Conservation (phyloP, 2,797 vertebrate genomes). For the Delichon dasypus region DNA sequence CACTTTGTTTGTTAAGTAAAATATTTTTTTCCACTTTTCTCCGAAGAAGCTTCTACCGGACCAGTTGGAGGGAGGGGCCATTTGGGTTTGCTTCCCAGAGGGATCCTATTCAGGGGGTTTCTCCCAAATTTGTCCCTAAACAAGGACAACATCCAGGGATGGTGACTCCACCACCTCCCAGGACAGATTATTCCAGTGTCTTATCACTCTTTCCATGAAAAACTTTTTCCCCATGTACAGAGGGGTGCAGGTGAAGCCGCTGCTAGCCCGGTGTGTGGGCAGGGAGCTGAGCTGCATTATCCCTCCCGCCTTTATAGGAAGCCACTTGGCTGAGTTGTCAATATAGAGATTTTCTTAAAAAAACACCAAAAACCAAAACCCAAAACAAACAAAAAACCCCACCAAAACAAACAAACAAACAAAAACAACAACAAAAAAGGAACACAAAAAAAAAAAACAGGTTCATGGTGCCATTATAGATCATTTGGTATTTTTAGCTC, state of each 20-base stretch:
- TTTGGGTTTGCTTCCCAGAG: too few relatives aligned
- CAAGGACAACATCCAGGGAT: too few relatives aligned
- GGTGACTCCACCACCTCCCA: too few relatives aligned
- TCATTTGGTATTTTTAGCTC: conserved; percentile 68
- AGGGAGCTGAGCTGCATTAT: background rate
- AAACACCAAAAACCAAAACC: background rate
- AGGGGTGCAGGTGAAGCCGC: fast-evolving
- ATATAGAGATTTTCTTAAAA: conserved; percentile 19
- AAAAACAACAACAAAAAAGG: background rate
- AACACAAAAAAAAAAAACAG: background rate
- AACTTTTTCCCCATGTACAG: background rate
- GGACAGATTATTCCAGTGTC: too few relatives aligned
- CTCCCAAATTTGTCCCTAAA: too few relatives aligned
- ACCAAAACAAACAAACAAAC: background rate
- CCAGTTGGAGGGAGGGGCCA: too few relatives aligned
- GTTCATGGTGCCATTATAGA: background rate
- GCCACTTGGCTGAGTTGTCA: conserved; percentile 7
- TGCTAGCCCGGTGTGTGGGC: background rate
- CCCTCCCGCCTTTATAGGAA: conserved; percentile 40
- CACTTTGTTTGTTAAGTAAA: too few relatives aligned
- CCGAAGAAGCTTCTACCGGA: too few relatives aligned
- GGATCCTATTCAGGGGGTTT: too few relatives aligned
- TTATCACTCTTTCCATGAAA: too few relatives aligned
- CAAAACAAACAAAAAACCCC: background rate
- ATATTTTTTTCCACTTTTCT: too few relatives aligned